Base-by-base conservation (phyloP, 2,113 vertebrate species). In the Poeciliopsis retropinna region DNA sequence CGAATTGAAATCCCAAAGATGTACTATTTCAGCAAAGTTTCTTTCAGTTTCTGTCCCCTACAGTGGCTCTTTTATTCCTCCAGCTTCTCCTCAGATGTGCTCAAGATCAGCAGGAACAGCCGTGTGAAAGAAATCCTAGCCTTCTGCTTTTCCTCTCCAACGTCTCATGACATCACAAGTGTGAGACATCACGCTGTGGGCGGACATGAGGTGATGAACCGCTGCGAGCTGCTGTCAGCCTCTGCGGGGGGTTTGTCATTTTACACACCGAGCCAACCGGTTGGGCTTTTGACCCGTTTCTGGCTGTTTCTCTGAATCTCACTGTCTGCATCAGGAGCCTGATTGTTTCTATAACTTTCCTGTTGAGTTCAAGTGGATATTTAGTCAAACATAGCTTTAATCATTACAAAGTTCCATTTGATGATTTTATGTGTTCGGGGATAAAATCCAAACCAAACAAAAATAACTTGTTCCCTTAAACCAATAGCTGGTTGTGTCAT, bases 201-300 rank as follows among this genome's bases (percentile, higher is more conserved):
- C 67, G 82, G 86, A 84, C 84, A 47, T 1, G 83, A 88, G 81
- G 89, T 67, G 85, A 88, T 31, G 80, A 80, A 78, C 63, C 72
- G 69, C 87, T 65, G 76, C 72, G 22, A 85, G 85, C 67, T 72
- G 34, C 85, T 87, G 87, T 90, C 86, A 90, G 5, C 84, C 85
- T 64, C 88, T 0, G 31, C 37, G 29, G 88, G 87, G 78, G 76
- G 72, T 34, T 6, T 34, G 67, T 85, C 76, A 19, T 84, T 84
- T 88, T 84, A 60, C 73, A 85, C 83, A 75, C 69, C 72, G 76
- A 75, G 77, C 63, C 37, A 80, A 66, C 68, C 80, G 60, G 81
- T 60, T 3, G 77, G 82, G 87, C 51, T 47, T 47, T 91, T 86
- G 87, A 85, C 79, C 75, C 78, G 60, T 72, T n/a, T 63, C 61